Base-by-base conservation (phyloP, 1,140 invertebrate genomes). In the Dermatophagoides farinae region DNA sequence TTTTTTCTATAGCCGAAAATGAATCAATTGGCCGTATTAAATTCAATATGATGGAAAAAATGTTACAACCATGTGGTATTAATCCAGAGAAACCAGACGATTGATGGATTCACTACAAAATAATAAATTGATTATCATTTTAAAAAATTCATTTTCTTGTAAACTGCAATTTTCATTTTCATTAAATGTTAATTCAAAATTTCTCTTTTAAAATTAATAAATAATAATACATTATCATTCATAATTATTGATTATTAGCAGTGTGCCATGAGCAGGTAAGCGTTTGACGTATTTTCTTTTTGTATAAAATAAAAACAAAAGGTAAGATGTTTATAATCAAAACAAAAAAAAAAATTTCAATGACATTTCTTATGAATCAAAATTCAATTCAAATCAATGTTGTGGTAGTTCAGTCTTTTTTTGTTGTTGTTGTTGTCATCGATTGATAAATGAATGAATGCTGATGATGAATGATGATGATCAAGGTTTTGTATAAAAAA, bases 51-150 rank as follows among this genome's bases (percentile, higher is more conserved):
- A 91, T 97, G 83, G 91, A 97, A 70, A 90, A 86, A 71, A 97
- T 97, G 91, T 71, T 98, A 18, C 91, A 97, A 69, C 95, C 95
- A 0, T 97, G 92, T 78, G 93, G 93, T 41, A 90, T 92, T 62
- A 91, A 92, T 8, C 91, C 91, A 58, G 90, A 97, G 70, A 93
- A 95, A 72, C 80, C 85, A n/a, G 90, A 96, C 73, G 90, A 95
- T 71, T 93, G 67, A 61, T 54, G 18, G 31, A 31, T 31, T 31
- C 31, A 31, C 31, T 31, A 23, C 61, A 64, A 60, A 68, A 20
- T 40, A 16, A 53, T 16, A 39, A 53, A 18, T 44, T 12, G 12
- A 44, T n/a, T 12, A 14, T 9, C 8, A 51, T 51, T 51, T n/a
- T 9, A 9, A 8, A 8, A 31, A 31, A 51, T n/a, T 9, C n/a